These are phyloP conservation scores for Cosmorhoe ocellata DNA, from an alignment of 2,888 invertebrate species.

Conservation along the genomic window DNA sequence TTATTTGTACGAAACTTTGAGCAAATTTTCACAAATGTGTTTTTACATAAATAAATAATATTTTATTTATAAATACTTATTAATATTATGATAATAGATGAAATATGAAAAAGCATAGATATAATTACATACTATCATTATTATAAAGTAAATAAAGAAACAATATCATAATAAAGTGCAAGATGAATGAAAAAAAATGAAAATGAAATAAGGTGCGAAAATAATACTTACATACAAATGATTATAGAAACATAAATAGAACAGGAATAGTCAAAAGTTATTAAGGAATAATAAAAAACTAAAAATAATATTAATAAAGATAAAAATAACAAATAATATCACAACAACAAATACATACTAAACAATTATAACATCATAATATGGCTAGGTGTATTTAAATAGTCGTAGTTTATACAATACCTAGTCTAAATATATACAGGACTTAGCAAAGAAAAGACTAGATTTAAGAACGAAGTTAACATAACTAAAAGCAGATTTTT, in stretches of 20 bases:
- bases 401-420: constrained; percentile 31
- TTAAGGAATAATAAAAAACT: constrained; percentile 14
- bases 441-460: constrained; percentile 67
- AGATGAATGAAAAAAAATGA: background rate
- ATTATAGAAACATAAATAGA: background rate
- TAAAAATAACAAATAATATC: constrained; percentile 34
- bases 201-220: background rate
- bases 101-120: background rate
- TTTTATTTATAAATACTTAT: background rate
- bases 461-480: constrained; percentile 50
- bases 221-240: too few relatives aligned
- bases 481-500: constrained; percentile 41
- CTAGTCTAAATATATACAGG: constrained; percentile 44
- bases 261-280: constrained; percentile 1
- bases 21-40: constrained; percentile 26
- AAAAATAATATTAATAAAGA: constrained; percentile 6
- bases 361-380: constrained; percentile 33
- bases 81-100: too few relatives aligned
- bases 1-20: constrained; percentile 73
- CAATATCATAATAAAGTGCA: background rate
- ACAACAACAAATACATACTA: constrained; percentile 36
- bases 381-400: constrained; percentile 28
- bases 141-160: too few relatives aligned
- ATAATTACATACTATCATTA: background rate
- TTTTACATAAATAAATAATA: constrained; percentile 14